A percentile compares a stretch with the other conserved stretches of the same genome.
Conservation (phyloP, 2,113 vertebrate species). For the Sinocyclocheilus rhinocerous region DNA sequence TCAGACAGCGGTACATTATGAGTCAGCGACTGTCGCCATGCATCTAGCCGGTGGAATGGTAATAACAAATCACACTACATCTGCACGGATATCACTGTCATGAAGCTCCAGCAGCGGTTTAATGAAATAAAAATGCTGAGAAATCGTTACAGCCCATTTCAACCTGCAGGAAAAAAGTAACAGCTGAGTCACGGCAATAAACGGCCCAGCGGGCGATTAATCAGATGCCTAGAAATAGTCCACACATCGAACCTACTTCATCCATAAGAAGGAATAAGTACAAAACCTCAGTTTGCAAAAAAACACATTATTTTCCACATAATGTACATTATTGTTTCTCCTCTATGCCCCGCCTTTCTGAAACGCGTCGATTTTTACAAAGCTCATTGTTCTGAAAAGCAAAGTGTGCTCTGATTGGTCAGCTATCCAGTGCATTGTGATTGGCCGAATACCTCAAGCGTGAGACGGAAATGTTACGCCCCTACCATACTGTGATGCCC, state of each 20-base stretch:
- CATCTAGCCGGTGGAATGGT: neutral
- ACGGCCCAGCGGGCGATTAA: neutral
- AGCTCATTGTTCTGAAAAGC: too few species aligned
- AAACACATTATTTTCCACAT: too few species aligned
- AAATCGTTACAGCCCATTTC: neutral
- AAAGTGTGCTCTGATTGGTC: too few species aligned
- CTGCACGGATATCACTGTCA: neutral
- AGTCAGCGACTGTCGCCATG: slow-evolving; percentile 22
- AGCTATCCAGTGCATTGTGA: too few species aligned
- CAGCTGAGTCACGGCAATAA: neutral
- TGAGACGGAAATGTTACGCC: too few species aligned
- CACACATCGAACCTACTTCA: neutral
- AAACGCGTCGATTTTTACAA: too few species aligned
- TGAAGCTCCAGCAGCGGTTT: neutral
- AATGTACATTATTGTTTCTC: too few species aligned
- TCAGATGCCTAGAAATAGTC: neutral
- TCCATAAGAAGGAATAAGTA: neutral
- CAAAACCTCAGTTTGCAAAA: neutral
- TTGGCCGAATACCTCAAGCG: too few species aligned
- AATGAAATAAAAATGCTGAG: slow-evolving; percentile 19
- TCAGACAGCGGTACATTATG: slow-evolving; percentile 18
- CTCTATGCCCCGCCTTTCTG: too few species aligned
- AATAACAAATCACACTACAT: slow-evolving; percentile 26
- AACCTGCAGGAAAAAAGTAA: neutral
- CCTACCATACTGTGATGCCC: too few species aligned